Conservation (phyloP, 1,140 invertebrate genomes). For the Calliphora vicina region DNA sequence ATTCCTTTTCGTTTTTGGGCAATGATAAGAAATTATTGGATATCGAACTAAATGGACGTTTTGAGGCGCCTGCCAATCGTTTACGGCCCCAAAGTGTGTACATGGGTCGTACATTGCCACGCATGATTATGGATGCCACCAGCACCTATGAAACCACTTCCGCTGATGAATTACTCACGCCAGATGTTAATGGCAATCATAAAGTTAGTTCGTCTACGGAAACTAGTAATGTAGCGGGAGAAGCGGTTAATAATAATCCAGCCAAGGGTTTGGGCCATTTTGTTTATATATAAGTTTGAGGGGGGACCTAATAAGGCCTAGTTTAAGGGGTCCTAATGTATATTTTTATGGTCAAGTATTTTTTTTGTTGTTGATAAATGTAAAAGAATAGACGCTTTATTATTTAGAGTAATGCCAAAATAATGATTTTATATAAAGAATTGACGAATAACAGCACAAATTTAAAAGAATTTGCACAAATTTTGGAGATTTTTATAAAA, state of each 20-base stretch:
- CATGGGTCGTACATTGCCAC: constrained; percentile 29
- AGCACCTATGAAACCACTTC: constrained; percentile 6
- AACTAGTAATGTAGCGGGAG: constrained; percentile 41
- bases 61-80: constrained; percentile 38
- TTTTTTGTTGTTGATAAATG: background rate
- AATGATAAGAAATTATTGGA: constrained; percentile 61
- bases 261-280: constrained; percentile 59
- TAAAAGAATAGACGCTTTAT: background rate
- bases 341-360: background rate
- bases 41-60: constrained; percentile 55
- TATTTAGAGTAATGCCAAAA: background rate
- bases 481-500: no score
- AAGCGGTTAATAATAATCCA: constrained; percentile 60
- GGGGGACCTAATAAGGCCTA: background rate
- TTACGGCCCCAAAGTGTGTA: constrained; percentile 40
- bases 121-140: constrained; percentile 37
- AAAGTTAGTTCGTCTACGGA: background rate
- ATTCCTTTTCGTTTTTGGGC: constrained; percentile 61
- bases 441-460: no score
- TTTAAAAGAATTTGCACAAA: no score
- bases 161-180: background rate
- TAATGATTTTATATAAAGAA: background rate
- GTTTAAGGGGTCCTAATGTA: background rate
- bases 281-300: constrained; percentile 36
- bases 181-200: constrained; percentile 51